phyloP scores from a whole-genome alignment of 2,113 vertebrate species.

The Puffinus mauretanicus region DNA sequence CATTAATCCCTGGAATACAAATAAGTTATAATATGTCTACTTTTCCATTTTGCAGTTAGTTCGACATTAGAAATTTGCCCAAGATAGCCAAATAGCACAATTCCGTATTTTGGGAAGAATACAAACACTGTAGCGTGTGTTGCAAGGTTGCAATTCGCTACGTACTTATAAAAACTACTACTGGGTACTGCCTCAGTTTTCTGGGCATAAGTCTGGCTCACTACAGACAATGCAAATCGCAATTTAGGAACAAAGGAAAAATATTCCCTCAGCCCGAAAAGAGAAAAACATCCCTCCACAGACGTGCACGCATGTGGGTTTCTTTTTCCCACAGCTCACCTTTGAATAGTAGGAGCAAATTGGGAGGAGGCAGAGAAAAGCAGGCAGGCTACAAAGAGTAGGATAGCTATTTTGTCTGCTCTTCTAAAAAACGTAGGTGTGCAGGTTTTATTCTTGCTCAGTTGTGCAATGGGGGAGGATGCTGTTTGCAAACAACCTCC shows the following conservation, averaged over 20 bases:
- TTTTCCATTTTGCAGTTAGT: neutral
- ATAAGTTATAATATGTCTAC: neutral
- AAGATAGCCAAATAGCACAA: neutral
- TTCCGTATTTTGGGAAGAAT: neutral
- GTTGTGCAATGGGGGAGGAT: slow-evolving; percentile 31
- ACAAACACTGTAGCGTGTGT: neutral
- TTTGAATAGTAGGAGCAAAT: neutral
- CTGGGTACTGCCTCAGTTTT: neutral
- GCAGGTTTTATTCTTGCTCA: slow-evolving; percentile 27
- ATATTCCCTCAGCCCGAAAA: neutral
- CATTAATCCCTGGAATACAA: neutral
- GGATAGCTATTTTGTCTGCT: slow-evolving; percentile 32
- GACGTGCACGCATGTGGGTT: neutral
- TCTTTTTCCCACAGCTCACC: slow-evolving; percentile 10
- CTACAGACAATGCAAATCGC: neutral
- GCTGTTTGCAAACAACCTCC: slow-evolving; percentile 66
- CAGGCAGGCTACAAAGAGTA: neutral
- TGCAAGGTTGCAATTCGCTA: neutral
- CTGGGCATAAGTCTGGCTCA: neutral
- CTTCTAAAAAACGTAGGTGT: slow-evolving; percentile 54
- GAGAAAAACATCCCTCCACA: neutral
- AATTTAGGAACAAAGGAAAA: slow-evolving; percentile 64
- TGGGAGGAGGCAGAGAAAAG: neutral
- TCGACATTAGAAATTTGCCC: neutral
- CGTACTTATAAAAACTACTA: neutral